A percentile compares a stretch with the other conserved stretches of the same genome.
Conservation (phyloP, 2,888 invertebrate genomes). For the Conchocele bisecta region DNA sequence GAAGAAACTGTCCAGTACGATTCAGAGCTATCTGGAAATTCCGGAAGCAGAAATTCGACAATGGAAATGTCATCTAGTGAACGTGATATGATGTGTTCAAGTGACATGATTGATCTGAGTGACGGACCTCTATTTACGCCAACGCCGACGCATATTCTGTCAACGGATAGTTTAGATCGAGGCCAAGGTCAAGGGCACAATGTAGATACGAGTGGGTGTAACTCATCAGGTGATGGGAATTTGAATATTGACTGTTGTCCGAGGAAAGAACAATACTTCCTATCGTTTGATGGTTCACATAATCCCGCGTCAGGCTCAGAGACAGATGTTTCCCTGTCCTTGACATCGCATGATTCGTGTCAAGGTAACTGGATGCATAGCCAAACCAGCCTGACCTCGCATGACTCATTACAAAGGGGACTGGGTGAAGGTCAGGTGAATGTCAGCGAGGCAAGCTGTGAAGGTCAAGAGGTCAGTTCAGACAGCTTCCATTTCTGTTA, state of each 20-base stretch:
- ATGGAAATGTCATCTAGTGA: conserved; percentile 78
- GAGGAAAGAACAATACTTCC: conserved; percentile 75
- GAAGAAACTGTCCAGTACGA: conserved; percentile 64
- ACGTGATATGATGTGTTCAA: conserved; percentile 77
- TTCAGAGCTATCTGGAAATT: conserved; percentile 75
- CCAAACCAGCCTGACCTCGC: conserved; percentile 28
- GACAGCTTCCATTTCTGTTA: conserved; percentile 77
- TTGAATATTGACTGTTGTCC: conserved; percentile 73
- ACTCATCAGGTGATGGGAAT: conserved; percentile 67
- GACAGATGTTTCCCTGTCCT: conserved; percentile 70
- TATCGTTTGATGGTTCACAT: conserved; percentile 75
- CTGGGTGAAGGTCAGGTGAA: conserved; percentile 42
- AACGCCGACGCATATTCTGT: conserved; percentile 65
- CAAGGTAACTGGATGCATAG: conserved; percentile 57
- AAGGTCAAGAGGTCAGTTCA: conserved; percentile 73
- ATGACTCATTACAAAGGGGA: neutral
- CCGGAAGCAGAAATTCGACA: conserved; percentile 71
- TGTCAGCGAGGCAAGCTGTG: conserved; percentile 64
- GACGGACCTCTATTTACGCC: conserved; percentile 78
- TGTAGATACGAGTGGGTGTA: conserved; percentile 56
- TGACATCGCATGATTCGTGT: conserved; percentile 64
- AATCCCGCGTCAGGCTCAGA: conserved; percentile 67
- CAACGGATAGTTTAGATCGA: conserved; percentile 67
- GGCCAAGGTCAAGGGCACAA: conserved; percentile 49
- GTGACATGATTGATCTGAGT: conserved; percentile 77